These are phyloP conservation scores for Aurelia sp. DNA, from an alignment of 30 jellyfish, hydroid and myxozoan species.

Conservation along the genomic window DNA sequence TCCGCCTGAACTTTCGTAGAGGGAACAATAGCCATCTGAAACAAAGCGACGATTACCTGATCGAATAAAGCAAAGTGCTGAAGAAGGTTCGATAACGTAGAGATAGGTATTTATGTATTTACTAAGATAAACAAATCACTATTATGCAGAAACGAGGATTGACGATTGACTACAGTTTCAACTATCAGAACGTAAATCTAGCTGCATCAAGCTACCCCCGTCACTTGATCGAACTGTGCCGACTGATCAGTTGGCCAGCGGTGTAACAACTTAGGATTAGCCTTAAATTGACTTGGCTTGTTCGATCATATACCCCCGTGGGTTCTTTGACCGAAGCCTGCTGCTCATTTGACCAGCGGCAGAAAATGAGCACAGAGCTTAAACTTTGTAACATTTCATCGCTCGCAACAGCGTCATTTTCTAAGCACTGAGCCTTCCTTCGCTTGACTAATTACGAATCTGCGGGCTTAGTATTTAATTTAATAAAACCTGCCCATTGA, in stretches of 20 bases:
- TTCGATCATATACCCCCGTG: slow-evolving; percentile 4
- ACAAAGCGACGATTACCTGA: no score
- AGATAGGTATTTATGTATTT: no score
- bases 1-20: no score
- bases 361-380: neutral
- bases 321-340: neutral
- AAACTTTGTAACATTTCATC: no score
- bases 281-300: no score
- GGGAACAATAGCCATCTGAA: no score
- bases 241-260: slow-evolving; percentile 67
- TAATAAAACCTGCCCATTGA: slow-evolving; percentile 66
- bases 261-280: slow-evolving; percentile 6
- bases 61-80: no score
- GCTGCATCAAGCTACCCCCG: slow-evolving; percentile 20
- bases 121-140: no score
- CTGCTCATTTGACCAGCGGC: slow-evolving; percentile 70
- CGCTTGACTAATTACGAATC: slow-evolving; percentile 56
- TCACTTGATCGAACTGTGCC: neutral
- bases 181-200: no score
- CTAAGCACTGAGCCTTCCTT: slow-evolving; percentile 27
- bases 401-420: slow-evolving; percentile 34
- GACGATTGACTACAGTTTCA: no score
- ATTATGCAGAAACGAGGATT: no score
- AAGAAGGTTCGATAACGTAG: no score
- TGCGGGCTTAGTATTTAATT: slow-evolving; percentile 59